Base-by-base conservation (phyloP, 2,797 vertebrate species). In the Sternarchorhynchus goeldii region DNA sequence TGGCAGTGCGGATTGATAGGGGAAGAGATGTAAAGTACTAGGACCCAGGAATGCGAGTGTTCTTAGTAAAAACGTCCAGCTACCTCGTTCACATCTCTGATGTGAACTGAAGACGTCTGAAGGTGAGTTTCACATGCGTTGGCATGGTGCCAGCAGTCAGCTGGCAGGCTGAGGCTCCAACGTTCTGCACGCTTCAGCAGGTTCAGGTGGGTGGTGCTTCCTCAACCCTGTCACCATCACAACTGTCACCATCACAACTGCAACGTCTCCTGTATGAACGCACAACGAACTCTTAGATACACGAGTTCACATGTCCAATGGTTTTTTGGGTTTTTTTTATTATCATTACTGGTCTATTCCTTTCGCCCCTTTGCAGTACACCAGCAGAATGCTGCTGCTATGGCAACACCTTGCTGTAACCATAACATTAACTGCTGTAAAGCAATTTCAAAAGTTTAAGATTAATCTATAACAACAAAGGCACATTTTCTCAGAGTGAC, bases 1-100 rank as follows among this genome's bases (percentile, higher is more conserved):
- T 41, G 39, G 39, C 6, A 41, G 10, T 91, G 89, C 90, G 88
- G 80, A 88, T 90, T 91, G 90, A 89, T 56, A 29, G 63, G 85
- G 83, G 57, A 56, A 85, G 85, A 82, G 60, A 50, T 69, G 68
- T 73, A 72, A 74, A 58, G 34, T 59, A 68, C 18, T 68, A 58
- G 20, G 75, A 45, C 25, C 17, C n/a, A n/a, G 17, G 34, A 10
- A 10, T 5, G 8, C 7, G 66, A 41, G 63, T n/a, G 39, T 41
- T 75, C 32, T 25, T 25, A 25, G 25, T 25, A 25, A 25, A 67
- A 1, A 34, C 16, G 3, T 41, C 57, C 32, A 25, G 16, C 53
- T 32, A 4, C n/a, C 65, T 18, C 8, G 12, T 50, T 50, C 45
- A 31, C 39, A 31, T 55, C 59, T 10, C 21, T 31, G 66, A 6